phyloP scores from a whole-genome alignment of 2,888 invertebrate species.

The Lasioglossum marginatum region DNA sequence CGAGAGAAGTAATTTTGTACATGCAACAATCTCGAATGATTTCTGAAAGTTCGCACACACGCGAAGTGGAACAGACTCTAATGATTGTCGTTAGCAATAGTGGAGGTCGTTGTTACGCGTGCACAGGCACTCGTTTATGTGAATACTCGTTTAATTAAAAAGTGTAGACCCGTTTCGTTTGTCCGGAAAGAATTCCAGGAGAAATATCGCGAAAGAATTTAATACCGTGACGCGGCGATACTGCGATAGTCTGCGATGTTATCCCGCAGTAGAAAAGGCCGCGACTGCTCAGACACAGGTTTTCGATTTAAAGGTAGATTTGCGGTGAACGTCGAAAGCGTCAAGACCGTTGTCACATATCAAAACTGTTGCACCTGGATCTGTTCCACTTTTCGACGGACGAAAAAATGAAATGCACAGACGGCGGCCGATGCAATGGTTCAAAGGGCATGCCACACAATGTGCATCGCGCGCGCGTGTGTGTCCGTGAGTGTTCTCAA shows the following conservation, averaged over 20 bases:
- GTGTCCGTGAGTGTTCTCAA: background rate
- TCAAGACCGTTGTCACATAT: background rate
- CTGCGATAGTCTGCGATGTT: background rate
- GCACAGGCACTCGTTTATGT: background rate
- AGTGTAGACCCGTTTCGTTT: background rate
- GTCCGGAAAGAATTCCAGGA: background rate
- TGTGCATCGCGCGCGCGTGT: background rate
- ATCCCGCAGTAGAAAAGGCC: constrained; percentile 1
- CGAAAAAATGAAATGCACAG: background rate
- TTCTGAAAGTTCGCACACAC: no score
- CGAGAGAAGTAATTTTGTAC: no score
- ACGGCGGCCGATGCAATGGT: background rate
- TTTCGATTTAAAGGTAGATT: background rate
- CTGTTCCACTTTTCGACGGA: background rate
- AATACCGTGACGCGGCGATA: background rate
- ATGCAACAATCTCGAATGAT: background rate
- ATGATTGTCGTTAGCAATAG: background rate
- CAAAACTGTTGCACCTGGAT: constrained; percentile 9
- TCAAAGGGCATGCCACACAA: background rate
- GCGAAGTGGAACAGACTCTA: background rate
- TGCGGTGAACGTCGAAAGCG: background rate
- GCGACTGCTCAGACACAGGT: background rate
- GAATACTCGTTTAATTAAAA: background rate
- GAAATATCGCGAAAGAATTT: background rate
- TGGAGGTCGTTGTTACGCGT: background rate